Percentiles rank a stretch among this genome's conserved stretches.
Conservation (phyloP, 2,113 vertebrate genomes). For the Serilophus lunatus region DNA sequence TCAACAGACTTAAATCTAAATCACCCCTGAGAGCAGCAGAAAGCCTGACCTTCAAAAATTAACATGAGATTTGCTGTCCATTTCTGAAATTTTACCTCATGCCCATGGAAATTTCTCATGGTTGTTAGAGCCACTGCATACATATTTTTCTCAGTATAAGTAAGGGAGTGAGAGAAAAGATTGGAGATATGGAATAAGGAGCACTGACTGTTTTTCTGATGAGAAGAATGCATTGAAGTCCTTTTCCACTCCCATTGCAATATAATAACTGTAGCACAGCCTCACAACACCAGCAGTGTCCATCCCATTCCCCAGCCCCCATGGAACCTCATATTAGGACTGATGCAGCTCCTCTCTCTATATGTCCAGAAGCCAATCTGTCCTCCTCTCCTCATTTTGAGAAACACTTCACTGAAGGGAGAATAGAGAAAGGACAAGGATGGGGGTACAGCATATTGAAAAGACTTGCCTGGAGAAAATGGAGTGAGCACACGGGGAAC, state of each 20-base stretch:
- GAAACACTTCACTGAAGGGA: neutral
- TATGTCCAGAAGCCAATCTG: neutral
- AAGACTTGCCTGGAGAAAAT: neutral
- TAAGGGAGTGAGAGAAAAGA: neutral
- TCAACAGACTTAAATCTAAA: neutral
- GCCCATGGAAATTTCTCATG: neutral
- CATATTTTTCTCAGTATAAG: neutral
- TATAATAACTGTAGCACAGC: neutral
- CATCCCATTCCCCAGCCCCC: neutral
- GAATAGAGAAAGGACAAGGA: neutral
- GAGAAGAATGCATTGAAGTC: neutral
- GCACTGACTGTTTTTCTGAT: neutral
- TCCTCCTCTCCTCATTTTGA: neutral
- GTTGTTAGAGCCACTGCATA: neutral
- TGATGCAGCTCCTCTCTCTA: neutral
- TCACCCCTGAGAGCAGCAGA: neutral
- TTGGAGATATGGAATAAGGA: neutral
- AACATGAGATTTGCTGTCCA: neutral
- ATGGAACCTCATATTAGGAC: neutral
- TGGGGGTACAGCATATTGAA: neutral
- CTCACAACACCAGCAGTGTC: neutral
- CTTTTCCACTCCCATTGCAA: neutral
- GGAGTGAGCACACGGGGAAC: neutral
- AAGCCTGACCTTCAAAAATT: neutral
- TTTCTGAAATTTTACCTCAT: neutral